Evolutionary conservation across 64 coral and sea anemone genomes (phyloP).

Genomic region (Catalaphyllia jardinei): DNA sequence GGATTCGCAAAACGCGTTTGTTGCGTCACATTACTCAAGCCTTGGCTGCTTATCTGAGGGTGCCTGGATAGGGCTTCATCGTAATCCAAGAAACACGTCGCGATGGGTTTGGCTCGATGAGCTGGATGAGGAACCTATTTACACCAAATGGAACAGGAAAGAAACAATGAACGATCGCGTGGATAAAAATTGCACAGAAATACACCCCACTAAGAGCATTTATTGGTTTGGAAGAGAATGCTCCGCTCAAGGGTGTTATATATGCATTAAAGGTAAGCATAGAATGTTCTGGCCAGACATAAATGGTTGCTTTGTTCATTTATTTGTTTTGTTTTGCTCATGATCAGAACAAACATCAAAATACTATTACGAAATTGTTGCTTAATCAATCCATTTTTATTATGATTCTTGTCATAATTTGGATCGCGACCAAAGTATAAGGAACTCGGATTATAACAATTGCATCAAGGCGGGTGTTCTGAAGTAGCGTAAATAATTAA

Average conservation of each 20-base stretch:
- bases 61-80: constrained; percentile 28
- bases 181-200: constrained; percentile 16
- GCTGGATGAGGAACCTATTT: not conserved
- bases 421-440: too few relatives aligned
- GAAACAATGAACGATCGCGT: constrained; percentile 27
- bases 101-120: constrained; percentile 17
- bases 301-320: too few relatives aligned
- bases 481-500: too few relatives aligned
- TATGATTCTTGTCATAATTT: too few relatives aligned
- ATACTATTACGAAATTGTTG: too few relatives aligned
- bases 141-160: constrained; percentile 42
- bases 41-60: not conserved
- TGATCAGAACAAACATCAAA: too few relatives aligned
- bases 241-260: constrained; percentile 20
- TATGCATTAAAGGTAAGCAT: constrained; percentile 21
- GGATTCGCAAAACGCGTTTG: constrained; percentile 23
- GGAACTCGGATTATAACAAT: too few relatives aligned
- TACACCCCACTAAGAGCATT: constrained; percentile 22
- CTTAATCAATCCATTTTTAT: too few relatives aligned
- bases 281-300: not conserved
- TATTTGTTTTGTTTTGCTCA: too few relatives aligned
- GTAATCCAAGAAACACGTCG: constrained; percentile 5
- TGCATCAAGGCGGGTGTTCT: too few relatives aligned
- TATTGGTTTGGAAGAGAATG: constrained; percentile 36
- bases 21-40: constrained; percentile 18